phyloP scores from a whole-genome alignment of 1,140 invertebrate genomes.

The Propsilocerus akamusi region DNA sequence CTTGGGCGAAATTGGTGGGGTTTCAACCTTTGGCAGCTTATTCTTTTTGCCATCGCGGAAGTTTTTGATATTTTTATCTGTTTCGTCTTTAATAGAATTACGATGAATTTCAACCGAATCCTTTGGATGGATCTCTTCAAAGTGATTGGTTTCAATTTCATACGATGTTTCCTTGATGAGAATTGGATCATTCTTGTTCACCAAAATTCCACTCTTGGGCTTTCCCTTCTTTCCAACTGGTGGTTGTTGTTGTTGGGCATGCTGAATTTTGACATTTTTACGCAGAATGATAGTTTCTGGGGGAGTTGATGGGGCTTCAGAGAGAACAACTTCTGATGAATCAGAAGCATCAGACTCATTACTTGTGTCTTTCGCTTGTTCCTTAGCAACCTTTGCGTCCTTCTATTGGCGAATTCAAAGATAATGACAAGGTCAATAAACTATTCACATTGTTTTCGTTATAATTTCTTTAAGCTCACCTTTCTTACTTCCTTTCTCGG shows the following conservation, averaged over 20 bases:
- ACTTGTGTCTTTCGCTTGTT: slow-evolving; percentile 19
- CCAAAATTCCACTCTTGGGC: slow-evolving; percentile 31
- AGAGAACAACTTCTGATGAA: slow-evolving; percentile 15
- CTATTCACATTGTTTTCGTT: slow-evolving; percentile 7
- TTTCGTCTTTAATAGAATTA: slow-evolving; percentile 16
- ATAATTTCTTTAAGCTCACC: slow-evolving; percentile 11
- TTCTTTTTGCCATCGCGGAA: slow-evolving; percentile 24
- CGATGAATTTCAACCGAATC: slow-evolving; percentile 51
- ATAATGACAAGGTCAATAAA: not conserved
- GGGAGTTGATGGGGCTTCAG: slow-evolving; percentile 8
- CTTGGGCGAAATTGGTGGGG: slow-evolving; percentile 11
- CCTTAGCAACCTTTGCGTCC: slow-evolving; percentile 7
- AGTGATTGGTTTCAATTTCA: slow-evolving; percentile 38
- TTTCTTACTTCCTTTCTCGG: not conserved
- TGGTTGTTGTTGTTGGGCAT: not conserved
- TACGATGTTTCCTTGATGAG: slow-evolving; percentile 19
- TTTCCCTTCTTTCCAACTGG: slow-evolving; percentile 15
- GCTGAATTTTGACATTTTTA: slow-evolving; percentile 14
- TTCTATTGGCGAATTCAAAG: not conserved
- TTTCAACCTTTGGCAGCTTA: slow-evolving; percentile 9
- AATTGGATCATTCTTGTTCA: slow-evolving; percentile 40
- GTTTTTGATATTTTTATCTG: slow-evolving; percentile 17
- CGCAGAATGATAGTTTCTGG: slow-evolving; percentile 16
- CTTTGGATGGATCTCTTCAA: slow-evolving; percentile 58
- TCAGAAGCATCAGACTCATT: slow-evolving; percentile 5